phyloP scores from a whole-genome alignment of 2,113 vertebrate genomes.

The Brachyhypopomus gauderio region DNA sequence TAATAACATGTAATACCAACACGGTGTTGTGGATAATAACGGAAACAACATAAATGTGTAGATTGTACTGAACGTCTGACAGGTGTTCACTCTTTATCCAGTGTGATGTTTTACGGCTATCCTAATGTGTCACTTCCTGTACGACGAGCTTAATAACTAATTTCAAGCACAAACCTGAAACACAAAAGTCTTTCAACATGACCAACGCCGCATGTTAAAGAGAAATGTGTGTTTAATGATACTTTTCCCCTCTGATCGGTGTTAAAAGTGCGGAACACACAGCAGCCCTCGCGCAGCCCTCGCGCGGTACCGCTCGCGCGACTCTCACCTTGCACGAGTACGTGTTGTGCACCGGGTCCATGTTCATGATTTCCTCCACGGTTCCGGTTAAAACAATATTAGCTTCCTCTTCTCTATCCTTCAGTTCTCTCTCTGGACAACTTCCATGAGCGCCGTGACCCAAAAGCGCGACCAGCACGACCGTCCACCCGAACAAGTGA shows the following conservation, averaged over 20 bases:
- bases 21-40: too few relatives aligned
- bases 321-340: slow-evolving; percentile 94
- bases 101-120: neutral
- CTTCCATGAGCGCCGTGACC: slow-evolving; percentile 67
- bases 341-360: slow-evolving; percentile 95
- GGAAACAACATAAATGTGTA: too few relatives aligned
- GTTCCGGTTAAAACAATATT: slow-evolving; percentile 94
- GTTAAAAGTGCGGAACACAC: neutral
- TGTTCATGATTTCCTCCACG: slow-evolving; percentile 94
- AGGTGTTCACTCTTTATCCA: neutral
- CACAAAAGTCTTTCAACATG: too few relatives aligned
- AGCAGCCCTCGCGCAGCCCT: too few relatives aligned
- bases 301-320: too few relatives aligned
- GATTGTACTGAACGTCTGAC: neutral
- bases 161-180: neutral
- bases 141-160: neutral
- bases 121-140: neutral
- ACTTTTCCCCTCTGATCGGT: neutral
- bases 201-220: too few relatives aligned
- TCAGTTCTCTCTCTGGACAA: slow-evolving; percentile 88
- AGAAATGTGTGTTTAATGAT: too few relatives aligned
- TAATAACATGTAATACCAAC: too few relatives aligned
- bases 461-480: slow-evolving; percentile 69
- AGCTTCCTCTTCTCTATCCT: slow-evolving; percentile 87
- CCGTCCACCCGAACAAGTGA: slow-evolving; percentile 60